A percentile compares a stretch with the other conserved stretches of the same genome.
Conservation (phyloP, 2,113 vertebrate species). For the Osmerus mordax region DNA sequence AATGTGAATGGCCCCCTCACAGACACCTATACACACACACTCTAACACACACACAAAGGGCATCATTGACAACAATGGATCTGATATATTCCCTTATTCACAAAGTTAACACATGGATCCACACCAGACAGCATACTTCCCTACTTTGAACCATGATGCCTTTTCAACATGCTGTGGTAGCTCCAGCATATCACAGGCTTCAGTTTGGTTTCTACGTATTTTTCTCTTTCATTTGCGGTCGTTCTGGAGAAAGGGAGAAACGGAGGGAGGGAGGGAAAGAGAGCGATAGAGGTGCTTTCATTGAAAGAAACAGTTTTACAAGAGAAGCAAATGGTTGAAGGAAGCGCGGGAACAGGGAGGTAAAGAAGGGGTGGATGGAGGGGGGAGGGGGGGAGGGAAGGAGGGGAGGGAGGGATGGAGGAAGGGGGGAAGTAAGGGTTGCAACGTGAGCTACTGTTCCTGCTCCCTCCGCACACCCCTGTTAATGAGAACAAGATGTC, state of each 20-base stretch:
- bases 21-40: slow-evolving; percentile 7
- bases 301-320: not conserved
- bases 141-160: slow-evolving; percentile 43
- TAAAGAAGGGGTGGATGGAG: slow-evolving; percentile 23
- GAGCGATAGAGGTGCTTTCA: slow-evolving; percentile 8
- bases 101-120: slow-evolving; percentile 23
- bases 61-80: too few relatives aligned
- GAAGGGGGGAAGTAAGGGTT: slow-evolving; percentile 25
- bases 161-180: slow-evolving; percentile 64
- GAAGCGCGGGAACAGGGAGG: not conserved
- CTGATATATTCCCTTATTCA: slow-evolving; percentile 10
- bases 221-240: slow-evolving; percentile 38
- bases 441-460: slow-evolving; percentile 71
- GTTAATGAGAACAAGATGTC: slow-evolving; percentile 78
- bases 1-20: not conserved
- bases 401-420: not conserved
- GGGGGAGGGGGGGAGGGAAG: slow-evolving; percentile 10
- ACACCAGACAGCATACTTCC: slow-evolving; percentile 20
- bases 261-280: slow-evolving; percentile 24
- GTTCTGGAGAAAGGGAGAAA: not conserved
- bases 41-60: not conserved
- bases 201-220: slow-evolving; percentile 14
- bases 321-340: not conserved
- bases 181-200: slow-evolving; percentile 33
- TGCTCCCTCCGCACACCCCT: slow-evolving; percentile 60